Percentiles rank a stretch among this genome's conserved stretches.
Conservation (phyloP, 2,888 invertebrate genomes). For the Pseudococcus longispinus region DNA sequence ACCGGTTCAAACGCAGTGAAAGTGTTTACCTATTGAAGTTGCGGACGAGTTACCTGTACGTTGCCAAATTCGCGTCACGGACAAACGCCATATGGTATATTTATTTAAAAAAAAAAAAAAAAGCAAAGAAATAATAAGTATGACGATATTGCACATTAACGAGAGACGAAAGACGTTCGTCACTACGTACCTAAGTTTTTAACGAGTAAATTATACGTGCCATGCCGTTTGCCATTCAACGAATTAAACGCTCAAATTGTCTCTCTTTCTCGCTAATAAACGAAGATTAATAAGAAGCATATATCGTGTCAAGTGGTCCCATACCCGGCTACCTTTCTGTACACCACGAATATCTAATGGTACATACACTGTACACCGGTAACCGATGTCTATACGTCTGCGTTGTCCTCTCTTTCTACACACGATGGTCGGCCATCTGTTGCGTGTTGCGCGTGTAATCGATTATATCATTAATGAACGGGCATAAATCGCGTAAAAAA, state of each 20-base stretch:
- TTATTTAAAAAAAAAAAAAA: conserved; percentile 12
- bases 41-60: conserved; percentile 28
- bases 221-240: conserved; percentile 21
- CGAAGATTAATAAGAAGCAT: conserved; percentile 34
- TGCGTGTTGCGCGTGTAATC: conserved; percentile 53
- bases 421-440: conserved; percentile 46
- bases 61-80: conserved; percentile 56
- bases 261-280: conserved; percentile 22
- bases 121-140: not conserved
- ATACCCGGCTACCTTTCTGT: not conserved
- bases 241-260: conserved; percentile 14
- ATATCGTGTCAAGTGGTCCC: conserved; percentile 1
- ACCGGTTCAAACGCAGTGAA: conserved; percentile 49
- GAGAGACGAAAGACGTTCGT: not conserved
- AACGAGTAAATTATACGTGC: conserved; percentile 25
- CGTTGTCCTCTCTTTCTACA: not conserved
- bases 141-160: conserved; percentile 50
- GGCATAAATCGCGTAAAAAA: conserved; percentile 45
- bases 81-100: conserved; percentile 55
- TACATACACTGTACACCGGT: too few relatives aligned
- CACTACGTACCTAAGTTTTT: not conserved
- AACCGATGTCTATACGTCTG: not conserved
- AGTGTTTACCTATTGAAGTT: not conserved
- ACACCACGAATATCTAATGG: too few relatives aligned
- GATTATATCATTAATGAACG: conserved; percentile 55